Evolutionary conservation across 1,140 invertebrate genomes (phyloP).

Genomic region (Manduca sexta): DNA sequence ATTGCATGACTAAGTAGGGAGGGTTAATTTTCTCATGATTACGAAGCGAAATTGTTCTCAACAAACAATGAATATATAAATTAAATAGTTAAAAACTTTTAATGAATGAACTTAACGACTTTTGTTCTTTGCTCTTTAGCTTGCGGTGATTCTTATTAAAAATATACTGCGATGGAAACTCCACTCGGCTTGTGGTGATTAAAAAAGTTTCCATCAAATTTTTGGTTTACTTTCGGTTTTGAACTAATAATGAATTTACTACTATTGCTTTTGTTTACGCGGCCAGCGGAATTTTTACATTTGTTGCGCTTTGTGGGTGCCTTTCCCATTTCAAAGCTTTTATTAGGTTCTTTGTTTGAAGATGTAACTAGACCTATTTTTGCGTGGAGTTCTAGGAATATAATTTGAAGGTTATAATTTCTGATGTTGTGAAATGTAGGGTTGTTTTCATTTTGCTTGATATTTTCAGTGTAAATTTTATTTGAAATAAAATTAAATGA

Average conservation of each 20-base stretch:
- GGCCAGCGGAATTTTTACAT: too few relatives aligned
- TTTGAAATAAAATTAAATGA: too few relatives aligned
- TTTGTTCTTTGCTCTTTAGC: constrained; percentile 6
- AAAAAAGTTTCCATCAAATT: constrained; percentile 1
- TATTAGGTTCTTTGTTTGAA: too few relatives aligned
- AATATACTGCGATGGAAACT: constrained; percentile 4
- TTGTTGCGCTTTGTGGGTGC: too few relatives aligned
- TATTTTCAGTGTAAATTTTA: too few relatives aligned
- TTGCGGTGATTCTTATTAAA: constrained; percentile 14
- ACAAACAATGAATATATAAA: constrained; percentile 16
- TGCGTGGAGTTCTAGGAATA: too few relatives aligned
- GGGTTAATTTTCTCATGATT: constrained; percentile 18
- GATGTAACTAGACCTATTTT: too few relatives aligned
- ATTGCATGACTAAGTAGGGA: constrained; percentile 11
- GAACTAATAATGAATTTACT: background rate
- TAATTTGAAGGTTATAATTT: too few relatives aligned
- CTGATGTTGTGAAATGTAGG: too few relatives aligned
- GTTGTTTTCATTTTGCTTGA: too few relatives aligned
- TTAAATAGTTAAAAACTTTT: constrained; percentile 21
- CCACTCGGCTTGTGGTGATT: constrained; percentile 1
- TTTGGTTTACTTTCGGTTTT: background rate
- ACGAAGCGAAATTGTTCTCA: constrained; percentile 10
- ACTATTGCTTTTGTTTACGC: too few relatives aligned
- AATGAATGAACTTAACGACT: constrained; percentile 19
- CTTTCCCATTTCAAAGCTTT: too few relatives aligned